These are phyloP conservation scores for human DNA, from an alignment of 2,113 vertebrate species.

Conservation along the genomic window GRCh38 chr6:137434501-137435000, in stretches of 20 bases:
- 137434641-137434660: not conserved
- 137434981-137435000: not conserved
- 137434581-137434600: not conserved
- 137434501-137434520: not conserved
- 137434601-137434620: not conserved
- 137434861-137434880: not conserved
- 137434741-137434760: not conserved
- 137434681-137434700: not conserved
- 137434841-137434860: accelerated
- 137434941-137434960: not conserved
- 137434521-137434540: not conserved
- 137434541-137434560: not conserved
- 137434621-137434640: not conserved
- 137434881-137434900: not conserved
- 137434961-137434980: not conserved
- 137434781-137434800: not conserved
- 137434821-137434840: not conserved
- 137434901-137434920: not conserved
- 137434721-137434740: not conserved
- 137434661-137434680: not conserved
- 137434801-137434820: not conserved
- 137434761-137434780: not conserved
- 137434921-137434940: no score
- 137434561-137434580: not conserved
- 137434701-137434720: not conserved